These are phyloP conservation scores for Spodoptera exigua DNA, from an alignment of 2,888 invertebrate genomes.

Conservation along the genomic window DNA sequence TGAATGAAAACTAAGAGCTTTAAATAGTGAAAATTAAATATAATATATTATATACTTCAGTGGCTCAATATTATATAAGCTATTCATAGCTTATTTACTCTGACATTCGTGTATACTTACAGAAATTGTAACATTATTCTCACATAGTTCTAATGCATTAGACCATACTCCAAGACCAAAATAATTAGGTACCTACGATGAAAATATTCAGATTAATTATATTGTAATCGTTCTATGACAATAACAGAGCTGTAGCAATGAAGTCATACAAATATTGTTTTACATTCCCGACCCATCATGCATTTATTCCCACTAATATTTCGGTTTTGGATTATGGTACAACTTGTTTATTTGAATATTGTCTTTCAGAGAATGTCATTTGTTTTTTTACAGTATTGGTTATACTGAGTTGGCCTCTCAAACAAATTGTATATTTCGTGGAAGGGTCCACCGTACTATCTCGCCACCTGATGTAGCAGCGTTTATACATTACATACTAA, in stretches of 20 bases:
- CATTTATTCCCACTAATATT: constrained; percentile 57
- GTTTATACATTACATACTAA: constrained; percentile 69
- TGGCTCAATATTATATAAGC: constrained; percentile 87
- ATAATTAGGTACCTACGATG: constrained; percentile 63
- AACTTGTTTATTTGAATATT: constrained; percentile 48
- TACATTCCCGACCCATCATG: constrained; percentile 26
- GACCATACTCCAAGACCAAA: constrained; percentile 81
- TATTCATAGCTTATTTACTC: constrained; percentile 85
- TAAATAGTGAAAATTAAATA: constrained; percentile 88
- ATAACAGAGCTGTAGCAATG: constrained; percentile 63
- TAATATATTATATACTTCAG: constrained; percentile 86
- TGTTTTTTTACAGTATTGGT: constrained; percentile 66
- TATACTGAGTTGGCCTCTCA: constrained; percentile 75
- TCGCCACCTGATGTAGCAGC: constrained; percentile 53
- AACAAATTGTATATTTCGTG: constrained; percentile 61
- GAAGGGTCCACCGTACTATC: constrained; percentile 54
- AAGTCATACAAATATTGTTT: constrained; percentile 42
- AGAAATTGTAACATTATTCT: constrained; percentile 69
- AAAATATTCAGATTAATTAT: constrained; percentile 51
- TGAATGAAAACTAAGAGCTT: constrained; percentile 89
- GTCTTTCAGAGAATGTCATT: constrained; percentile 43
- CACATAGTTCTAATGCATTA: constrained; percentile 63
- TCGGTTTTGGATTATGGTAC: constrained; percentile 81
- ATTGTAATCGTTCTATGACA: constrained; percentile 65
- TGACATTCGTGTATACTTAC: constrained; percentile 80